Base-by-base conservation (phyloP, 2,797 vertebrate species). In the Tapera naevia region DNA sequence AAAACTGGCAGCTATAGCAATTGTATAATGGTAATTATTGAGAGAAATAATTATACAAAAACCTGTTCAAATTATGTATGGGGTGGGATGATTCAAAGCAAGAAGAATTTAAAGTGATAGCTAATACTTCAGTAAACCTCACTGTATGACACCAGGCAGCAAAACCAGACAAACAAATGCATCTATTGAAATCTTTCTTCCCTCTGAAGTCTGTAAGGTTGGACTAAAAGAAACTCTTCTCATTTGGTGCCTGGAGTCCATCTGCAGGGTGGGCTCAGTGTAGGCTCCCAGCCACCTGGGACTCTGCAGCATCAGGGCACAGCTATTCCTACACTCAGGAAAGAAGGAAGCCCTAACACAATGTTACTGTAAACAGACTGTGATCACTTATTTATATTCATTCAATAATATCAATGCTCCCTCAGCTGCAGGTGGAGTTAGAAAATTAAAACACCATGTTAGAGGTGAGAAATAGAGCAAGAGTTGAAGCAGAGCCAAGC, bases 1-100 rank as follows among this genome's bases (percentile, higher is more conserved):
- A 91, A 90, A 96, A 67, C 78, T 95, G 96, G 93, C 93, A 96
- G 93, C 90, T 95, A 73, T 80, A 86, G 74, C 67, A 84, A 95
- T 92, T 67, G 64, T 60, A 85, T 87, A 73, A 95, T 79, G 67
- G 84, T 46, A 92, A 95, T 96, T 96, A 96, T 85, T 92, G 89
- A 56, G 84, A 67, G 71, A 95, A 96, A 96, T 92, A 95, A 95
- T 95, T 95, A 89, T 9, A 90, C 28, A 57, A 92, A 95, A 94
- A 85, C 74, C 86, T 95, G 88, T 61, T 91, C 48, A 66, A 76
- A 86, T 80, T 89, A 71, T 64, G 48, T 25, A 71, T 0, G 1
- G 64, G 60, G 41, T 67, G 67, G 71, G 85, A 82, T 61, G 67
- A 87, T 43, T 94, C 83, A 88, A 95, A 93, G 80, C 0, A 0